phyloP scores from a whole-genome alignment of 2,888 invertebrate species.

The Cephus runcator region DNA sequence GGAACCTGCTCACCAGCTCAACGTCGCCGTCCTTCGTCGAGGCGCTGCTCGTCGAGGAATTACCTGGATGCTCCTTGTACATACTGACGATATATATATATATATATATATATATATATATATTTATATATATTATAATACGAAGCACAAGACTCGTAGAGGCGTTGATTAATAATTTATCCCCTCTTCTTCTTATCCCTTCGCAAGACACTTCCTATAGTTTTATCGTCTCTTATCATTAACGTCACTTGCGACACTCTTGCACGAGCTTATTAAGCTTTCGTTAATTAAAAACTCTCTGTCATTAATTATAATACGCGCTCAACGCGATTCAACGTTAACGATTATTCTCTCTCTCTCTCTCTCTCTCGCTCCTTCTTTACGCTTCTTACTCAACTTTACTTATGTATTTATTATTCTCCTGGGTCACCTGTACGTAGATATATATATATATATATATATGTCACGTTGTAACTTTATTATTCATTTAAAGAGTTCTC shows the following conservation, averaged over 20 bases:
- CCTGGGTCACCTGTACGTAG: not conserved
- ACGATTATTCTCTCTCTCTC: not conserved
- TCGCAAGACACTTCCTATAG: not conserved
- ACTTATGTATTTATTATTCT: not conserved
- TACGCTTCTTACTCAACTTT: not conserved
- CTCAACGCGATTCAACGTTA: not conserved
- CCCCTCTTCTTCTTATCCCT: not conserved
- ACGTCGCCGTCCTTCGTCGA: constrained; percentile 63
- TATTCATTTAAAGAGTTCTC: not conserved
- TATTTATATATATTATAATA: not conserved
- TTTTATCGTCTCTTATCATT: not conserved
- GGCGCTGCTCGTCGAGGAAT: constrained; percentile 43
- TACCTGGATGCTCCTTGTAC: constrained; percentile 49
- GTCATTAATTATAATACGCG: not conserved
- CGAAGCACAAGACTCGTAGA: not conserved
- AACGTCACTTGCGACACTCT: not conserved
- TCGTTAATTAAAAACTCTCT: not conserved
- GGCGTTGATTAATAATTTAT: constrained; percentile 7
- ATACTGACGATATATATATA: constrained; percentile 29
- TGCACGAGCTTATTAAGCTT: not conserved
- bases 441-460: not conserved
- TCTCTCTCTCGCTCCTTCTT: not conserved
- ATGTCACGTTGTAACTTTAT: not conserved
- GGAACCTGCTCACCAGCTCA: constrained; percentile 67
- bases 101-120: not conserved